A percentile compares a stretch with the other conserved stretches of the same genome.
Evolutionary conservation across 64 coral and sea anemone species (phyloP).

Genomic region (Stylophora pistillata): DNA sequence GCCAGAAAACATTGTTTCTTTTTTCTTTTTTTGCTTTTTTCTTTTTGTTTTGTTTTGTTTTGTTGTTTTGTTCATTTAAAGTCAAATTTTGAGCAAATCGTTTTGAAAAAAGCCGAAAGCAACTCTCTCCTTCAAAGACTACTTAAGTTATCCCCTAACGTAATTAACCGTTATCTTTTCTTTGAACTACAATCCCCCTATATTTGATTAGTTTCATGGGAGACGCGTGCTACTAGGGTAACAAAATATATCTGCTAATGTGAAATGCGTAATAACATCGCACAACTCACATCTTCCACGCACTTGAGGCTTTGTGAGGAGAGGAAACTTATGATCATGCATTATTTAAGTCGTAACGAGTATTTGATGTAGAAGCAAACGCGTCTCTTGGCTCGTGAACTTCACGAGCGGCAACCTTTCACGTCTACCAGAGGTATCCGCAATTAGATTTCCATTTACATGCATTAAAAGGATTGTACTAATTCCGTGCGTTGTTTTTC

Average conservation of each 20-base stretch:
- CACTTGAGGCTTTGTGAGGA: neutral
- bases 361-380: neutral
- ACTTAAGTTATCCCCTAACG: neutral
- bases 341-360: too few species aligned
- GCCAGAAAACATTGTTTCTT: too few species aligned
- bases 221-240: neutral
- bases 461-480: neutral
- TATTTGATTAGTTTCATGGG: neutral
- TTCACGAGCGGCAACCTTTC: neutral
- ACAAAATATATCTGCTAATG: neutral
- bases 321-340: neutral
- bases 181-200: neutral
- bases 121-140: neutral
- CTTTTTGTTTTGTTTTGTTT: too few species aligned
- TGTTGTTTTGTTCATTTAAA: too few species aligned
- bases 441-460: conserved; percentile 25
- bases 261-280: neutral
- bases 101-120: too few species aligned
- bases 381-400: neutral
- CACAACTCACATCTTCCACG: neutral
- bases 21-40: too few species aligned
- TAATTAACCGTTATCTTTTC: neutral
- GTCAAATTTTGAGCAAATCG: too few species aligned
- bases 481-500: conserved; percentile 41
- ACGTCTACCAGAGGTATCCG: neutral